Percentiles rank a stretch among this genome's conserved stretches.
These are phyloP conservation scores for Falcunculus frontatus DNA, from an alignment of 2,113 vertebrate species.

Conservation along the genomic window DNA sequence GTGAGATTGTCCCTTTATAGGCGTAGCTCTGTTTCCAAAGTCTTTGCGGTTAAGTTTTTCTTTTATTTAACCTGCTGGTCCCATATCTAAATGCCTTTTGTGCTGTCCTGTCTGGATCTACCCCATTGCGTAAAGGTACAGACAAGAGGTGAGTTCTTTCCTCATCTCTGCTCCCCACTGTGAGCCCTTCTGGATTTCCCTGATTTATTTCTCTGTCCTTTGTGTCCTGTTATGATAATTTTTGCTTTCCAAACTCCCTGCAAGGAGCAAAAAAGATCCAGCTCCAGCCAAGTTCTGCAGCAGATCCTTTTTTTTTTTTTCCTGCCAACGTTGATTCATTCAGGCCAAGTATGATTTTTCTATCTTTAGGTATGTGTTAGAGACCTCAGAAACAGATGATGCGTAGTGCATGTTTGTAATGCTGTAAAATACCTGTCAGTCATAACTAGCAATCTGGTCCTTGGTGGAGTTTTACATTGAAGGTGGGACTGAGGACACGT, in stretches of 20 bases:
- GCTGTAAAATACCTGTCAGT: neutral
- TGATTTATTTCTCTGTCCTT: neutral
- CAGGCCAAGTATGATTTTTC: conserved; percentile 2
- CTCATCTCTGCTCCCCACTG: neutral
- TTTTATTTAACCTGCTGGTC: neutral
- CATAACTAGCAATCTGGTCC: neutral
- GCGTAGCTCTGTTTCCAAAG: neutral
- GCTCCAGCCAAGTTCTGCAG: neutral
- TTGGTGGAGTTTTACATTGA: neutral
- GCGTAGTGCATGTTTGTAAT: neutral
- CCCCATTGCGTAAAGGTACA: neutral
- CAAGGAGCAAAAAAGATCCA: neutral
- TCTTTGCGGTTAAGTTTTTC: neutral
- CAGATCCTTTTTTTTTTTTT: neutral
- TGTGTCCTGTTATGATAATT: neutral
- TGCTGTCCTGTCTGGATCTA: neutral
- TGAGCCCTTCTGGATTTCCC: neutral
- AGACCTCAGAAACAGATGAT: conserved; percentile 1
- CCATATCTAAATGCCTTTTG: neutral
- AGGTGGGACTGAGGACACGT: neutral
- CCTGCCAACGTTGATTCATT: neutral
- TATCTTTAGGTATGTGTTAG: neutral
- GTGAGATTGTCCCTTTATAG: neutral
- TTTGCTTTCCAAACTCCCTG: neutral
- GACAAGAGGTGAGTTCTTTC: neutral